These are phyloP conservation scores for Ardeotis arabs DNA, from an alignment of 2,113 vertebrate genomes.

Conservation along the genomic window DNA sequence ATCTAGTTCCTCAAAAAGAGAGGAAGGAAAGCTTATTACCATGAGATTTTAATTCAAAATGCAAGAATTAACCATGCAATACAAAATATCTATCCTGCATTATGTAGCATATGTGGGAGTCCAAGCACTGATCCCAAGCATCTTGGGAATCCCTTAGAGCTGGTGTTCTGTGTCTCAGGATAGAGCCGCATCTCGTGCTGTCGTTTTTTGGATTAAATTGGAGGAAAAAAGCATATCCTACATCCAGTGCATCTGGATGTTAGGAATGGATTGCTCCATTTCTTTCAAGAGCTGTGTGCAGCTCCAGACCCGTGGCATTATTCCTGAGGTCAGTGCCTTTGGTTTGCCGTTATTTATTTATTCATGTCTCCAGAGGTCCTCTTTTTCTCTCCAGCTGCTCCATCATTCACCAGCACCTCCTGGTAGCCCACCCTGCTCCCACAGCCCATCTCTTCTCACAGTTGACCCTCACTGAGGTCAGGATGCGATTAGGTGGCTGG, in stretches of 20 bases:
- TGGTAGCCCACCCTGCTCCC: conserved; percentile 51
- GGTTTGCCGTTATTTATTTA: conserved; percentile 44
- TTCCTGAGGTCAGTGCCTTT: conserved; percentile 25
- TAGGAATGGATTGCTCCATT: neutral
- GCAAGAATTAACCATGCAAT: neutral
- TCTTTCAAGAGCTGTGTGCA: neutral
- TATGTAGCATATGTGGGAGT: neutral
- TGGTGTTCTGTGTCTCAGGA: neutral
- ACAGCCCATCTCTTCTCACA: conserved; percentile 12
- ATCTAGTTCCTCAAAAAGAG: neutral
- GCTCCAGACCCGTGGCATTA: neutral
- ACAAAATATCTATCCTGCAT: neutral
- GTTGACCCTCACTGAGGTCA: conserved; percentile 35
- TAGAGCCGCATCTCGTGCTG: neutral
- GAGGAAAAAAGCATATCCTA: neutral
- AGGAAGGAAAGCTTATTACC: neutral
- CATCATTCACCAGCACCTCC: conserved; percentile 10
- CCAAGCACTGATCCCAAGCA: neutral
- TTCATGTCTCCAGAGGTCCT: conserved; percentile 11
- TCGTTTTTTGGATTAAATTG: neutral
- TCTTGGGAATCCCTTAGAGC: neutral
- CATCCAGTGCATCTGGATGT: neutral
- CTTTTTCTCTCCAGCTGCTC: conserved; percentile 22
- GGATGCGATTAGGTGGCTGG: conserved; percentile 34
- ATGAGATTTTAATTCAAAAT: neutral